A percentile compares a stretch with the other conserved stretches of the same genome.
Evolutionary conservation across 2,113 vertebrate species (phyloP).

Genomic region (Pomatostomus ruficeps): DNA sequence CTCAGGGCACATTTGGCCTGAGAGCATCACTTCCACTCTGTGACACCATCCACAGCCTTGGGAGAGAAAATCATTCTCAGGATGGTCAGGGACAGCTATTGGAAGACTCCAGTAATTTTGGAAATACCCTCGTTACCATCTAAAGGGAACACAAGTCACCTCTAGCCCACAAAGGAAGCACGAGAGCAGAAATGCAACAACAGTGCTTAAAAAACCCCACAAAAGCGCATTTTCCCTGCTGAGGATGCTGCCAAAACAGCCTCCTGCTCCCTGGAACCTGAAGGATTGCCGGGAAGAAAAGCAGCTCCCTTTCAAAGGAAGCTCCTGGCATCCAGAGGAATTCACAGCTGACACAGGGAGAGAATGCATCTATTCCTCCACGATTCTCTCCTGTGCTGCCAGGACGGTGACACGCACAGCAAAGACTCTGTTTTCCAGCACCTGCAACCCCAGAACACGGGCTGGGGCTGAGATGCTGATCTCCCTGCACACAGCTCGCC

Average conservation of each 20-base stretch:
- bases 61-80: not conserved
- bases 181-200: not conserved
- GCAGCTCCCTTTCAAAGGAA: not conserved
- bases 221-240: not conserved
- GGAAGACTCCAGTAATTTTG: not conserved
- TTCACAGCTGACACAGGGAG: not conserved
- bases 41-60: not conserved
- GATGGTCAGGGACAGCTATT: not conserved
- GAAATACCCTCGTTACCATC: not conserved
- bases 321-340: not conserved
- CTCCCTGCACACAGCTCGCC: not conserved
- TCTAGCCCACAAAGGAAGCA: not conserved
- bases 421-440: not conserved
- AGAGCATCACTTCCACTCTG: not conserved
- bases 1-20: not conserved
- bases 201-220: fast-evolving
- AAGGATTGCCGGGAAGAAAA: not conserved
- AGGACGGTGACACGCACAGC: fast-evolving
- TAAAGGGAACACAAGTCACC: not conserved
- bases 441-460: not conserved
- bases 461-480: not conserved
- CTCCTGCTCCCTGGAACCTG: not conserved
- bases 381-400: not conserved
- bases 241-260: not conserved
- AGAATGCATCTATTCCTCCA: not conserved